Evolutionary conservation across 2,797 vertebrate species (phyloP), one percentile per base, ranked within the genome.

Genomic region (Chloroceryle amazona): DNA sequence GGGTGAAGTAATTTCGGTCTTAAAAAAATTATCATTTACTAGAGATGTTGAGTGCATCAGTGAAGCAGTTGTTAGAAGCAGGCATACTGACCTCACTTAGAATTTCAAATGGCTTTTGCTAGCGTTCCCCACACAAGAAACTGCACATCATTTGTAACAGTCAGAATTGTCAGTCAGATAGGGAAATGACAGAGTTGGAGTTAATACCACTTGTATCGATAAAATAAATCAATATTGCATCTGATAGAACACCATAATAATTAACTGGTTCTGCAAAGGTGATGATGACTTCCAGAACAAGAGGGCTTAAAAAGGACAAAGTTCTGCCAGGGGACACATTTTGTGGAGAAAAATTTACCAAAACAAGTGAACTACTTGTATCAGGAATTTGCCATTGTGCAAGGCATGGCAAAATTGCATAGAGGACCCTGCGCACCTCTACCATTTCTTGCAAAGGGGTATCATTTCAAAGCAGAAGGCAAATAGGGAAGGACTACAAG

Each of bases 71-170:
- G 66, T 60, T 42, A 70, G 37, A 86, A 71, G 33, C 35, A 55
- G 55, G 9, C 1, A 1, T 13, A 41, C 35, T 55, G 18, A 55
- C 35, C 35, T 41, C 31, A 55, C 4, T 20, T 10, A 14, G 23
- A 16, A 11, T 44, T n/a, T 42, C 49, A 42, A 42, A 54, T 11
- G 29, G 46, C 26, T 76, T 72, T 78, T 51, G 16, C 35, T 33
- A 46, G 22, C 2, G 15, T 20, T 9, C 37, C 11, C 33, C 39
- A 26, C 26, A 65, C 37, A 46, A 62, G 26, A 79, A 78, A 65
- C 13, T 3, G 7, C 19, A 25, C 5, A 33, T 51, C 14, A 37
- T 82, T 35, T 6, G 0, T 47, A 67, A 61, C 0, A 54, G 58
- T n/a, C 41, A 60, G 46, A 58, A 65, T 4, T 42, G 72, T 12